These are phyloP conservation scores for Kryptolebias marmoratus DNA, from an alignment of 2,113 vertebrate genomes.

Conservation along the genomic window DNA sequence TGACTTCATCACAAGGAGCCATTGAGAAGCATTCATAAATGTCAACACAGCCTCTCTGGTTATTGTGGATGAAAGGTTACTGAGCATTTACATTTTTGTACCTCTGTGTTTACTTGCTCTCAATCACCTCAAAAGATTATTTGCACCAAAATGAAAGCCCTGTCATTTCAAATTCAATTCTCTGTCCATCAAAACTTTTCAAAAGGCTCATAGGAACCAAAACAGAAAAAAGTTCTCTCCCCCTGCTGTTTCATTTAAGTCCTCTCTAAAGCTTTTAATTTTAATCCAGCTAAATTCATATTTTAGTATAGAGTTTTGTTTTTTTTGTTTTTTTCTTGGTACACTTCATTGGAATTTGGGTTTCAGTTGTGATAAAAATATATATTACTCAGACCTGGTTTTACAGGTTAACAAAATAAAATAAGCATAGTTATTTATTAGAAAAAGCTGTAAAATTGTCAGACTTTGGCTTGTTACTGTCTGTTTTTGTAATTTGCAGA, in stretches of 20 bases:
- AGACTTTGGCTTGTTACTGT: too few relatives aligned
- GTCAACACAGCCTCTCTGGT: slow-evolving; percentile 14
- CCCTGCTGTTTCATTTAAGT: background rate
- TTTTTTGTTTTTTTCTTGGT: too few relatives aligned
- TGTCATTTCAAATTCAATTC: slow-evolving; percentile 35
- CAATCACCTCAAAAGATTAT: slow-evolving; percentile 22
- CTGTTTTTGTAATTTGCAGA: too few relatives aligned
- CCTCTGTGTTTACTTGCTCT: slow-evolving; percentile 48
- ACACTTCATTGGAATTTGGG: too few relatives aligned
- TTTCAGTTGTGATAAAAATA: too few relatives aligned
- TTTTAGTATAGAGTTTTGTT: background rate
- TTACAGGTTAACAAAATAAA: too few relatives aligned
- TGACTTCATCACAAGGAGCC: slow-evolving; percentile 12
- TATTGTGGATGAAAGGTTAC: slow-evolving; percentile 43
- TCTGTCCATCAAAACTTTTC: slow-evolving; percentile 44
- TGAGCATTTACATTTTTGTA: slow-evolving; percentile 48
- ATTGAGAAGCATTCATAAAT: slow-evolving; percentile 29
- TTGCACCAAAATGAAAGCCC: slow-evolving; percentile 47
- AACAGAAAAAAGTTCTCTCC: slow-evolving; percentile 9
- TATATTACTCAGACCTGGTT: too few relatives aligned
- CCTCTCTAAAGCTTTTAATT: slow-evolving; percentile 14
- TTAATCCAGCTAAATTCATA: background rate
- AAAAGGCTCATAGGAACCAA: slow-evolving; percentile 16
- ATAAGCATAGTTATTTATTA: too few relatives aligned
- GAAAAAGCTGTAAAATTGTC: too few relatives aligned